Conservation (phyloP, 2,888 invertebrate species). For the Zaprionus lineosus region DNA sequence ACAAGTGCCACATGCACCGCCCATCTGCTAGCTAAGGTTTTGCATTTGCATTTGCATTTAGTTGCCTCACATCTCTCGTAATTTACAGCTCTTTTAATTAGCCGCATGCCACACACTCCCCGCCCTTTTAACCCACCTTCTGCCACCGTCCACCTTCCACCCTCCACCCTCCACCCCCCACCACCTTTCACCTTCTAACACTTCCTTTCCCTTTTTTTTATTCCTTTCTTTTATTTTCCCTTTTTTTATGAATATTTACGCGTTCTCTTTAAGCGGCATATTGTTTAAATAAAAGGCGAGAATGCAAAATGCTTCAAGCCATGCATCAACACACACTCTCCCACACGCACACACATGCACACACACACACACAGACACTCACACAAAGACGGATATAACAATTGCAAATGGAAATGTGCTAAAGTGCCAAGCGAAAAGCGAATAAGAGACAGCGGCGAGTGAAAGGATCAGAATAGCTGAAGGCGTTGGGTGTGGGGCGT, state of each 20-base stretch:
- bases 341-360: constrained; percentile 5
- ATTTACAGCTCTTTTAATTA: constrained; percentile 77
- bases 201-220: neutral
- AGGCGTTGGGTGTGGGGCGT: too few relatives aligned
- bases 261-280: constrained; percentile 66
- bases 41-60: constrained; percentile 57
- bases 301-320: constrained; percentile 39
- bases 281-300: constrained; percentile 56
- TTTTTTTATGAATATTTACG: constrained; percentile 68
- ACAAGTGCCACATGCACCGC: constrained; percentile 47
- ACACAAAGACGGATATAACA: constrained; percentile 72
- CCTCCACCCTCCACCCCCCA: too few relatives aligned
- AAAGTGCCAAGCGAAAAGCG: constrained; percentile 60
- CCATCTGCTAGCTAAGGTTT: constrained; percentile 8
- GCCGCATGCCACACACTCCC: constrained; percentile 66
- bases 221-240: neutral
- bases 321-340: constrained; percentile 8
- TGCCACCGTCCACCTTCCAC: too few relatives aligned
- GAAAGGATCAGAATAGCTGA: constrained; percentile 39
- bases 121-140: too few relatives aligned
- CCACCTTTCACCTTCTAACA: neutral
- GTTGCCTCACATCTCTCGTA: constrained; percentile 56
- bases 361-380: neutral
- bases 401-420: constrained; percentile 77
- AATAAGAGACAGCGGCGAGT: constrained; percentile 18